Evolutionary conservation across 2,113 vertebrate species (phyloP), one percentile per base, ranked within the genome.

Genomic region (Aphyosemion australe): DNA sequence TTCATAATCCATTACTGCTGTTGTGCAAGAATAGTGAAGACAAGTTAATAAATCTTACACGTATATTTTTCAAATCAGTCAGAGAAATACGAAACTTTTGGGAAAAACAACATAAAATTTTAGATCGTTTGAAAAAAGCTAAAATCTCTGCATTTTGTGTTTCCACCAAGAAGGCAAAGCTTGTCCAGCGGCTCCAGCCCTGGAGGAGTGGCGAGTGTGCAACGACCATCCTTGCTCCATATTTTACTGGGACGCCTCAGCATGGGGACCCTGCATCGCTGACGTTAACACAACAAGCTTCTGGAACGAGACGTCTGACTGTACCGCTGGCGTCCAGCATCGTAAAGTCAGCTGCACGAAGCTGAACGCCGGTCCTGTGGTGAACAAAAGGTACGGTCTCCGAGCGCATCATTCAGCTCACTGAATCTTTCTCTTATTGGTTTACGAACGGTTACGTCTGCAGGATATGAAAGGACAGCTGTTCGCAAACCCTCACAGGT

Each of bases 201-300:
- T 98, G 63, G 94, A 94, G 83, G 95, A 98, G 56, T 93, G 95
- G 87, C 94, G 95, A 15, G 55, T 88, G 19, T 99, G 97, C 75
- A 96, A 94, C 0, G 87, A 94, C 15, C 95, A 98, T 62, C 91
- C 90, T 0, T 99, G 97, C 2, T 65, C 84, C 9, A 84, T 91
- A 3, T 94, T 97, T 72, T 93, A 94, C 83, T 99, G 97, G 97
- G 95, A 97, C 18, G 83, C 87, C 0, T 94, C 92, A 0, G 81
- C 92, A 9, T 99, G 97, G 97, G 93, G 93, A 15, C 78, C 92
- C 10, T 99, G 97, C 81, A 87, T 92, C 0, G 82, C 92, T 60
- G 93, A 95, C 0, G 20, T 48, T 0, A 84, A 96, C 46, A 57
- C 78, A 31, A 94, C 90, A 2, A 0, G 58, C 61, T 65, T 49